A percentile compares a stretch with the other conserved stretches of the same genome.
phyloP scores from a whole-genome alignment of 2,797 vertebrate species.

The Chaenodraco wilsoni region DNA sequence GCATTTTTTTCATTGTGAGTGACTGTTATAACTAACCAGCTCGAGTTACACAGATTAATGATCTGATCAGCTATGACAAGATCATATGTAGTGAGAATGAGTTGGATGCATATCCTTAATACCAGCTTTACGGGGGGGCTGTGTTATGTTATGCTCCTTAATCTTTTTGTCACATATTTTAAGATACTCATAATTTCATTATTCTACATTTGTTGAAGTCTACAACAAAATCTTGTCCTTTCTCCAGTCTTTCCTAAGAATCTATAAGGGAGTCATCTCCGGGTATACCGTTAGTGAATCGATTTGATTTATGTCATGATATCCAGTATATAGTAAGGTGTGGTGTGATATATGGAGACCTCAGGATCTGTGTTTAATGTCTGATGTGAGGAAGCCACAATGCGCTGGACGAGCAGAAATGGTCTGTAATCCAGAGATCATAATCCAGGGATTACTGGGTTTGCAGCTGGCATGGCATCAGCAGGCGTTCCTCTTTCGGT shows the following conservation, averaged over 20 bases:
- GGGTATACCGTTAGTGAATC: background rate
- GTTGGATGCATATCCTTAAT: constrained; percentile 40
- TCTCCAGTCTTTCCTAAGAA: constrained; percentile 20
- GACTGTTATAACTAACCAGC: constrained; percentile 17
- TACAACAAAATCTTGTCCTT: background rate
- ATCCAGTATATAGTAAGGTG: background rate
- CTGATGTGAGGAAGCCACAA: constrained; percentile 66
- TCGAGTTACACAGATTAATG: constrained; percentile 39
- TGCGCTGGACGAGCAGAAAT: constrained; percentile 68
- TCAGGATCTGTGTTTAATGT: constrained; percentile 35
- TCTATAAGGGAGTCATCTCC: background rate
- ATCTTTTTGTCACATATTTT: constrained; percentile 50
- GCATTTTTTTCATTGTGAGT: background rate
- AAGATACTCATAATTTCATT: constrained; percentile 28
- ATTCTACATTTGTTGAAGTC: constrained; percentile 7
- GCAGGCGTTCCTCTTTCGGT: constrained; percentile 55
- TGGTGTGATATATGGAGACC: constrained; percentile 32
- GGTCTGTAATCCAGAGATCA: constrained; percentile 82
- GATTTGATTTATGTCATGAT: constrained; percentile 10
- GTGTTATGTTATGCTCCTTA: constrained; percentile 39
- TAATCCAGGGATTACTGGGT: constrained; percentile 86
- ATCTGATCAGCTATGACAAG: constrained; percentile 36
- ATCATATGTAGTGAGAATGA: constrained; percentile 31
- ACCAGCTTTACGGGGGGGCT: background rate
- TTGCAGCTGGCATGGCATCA: constrained; percentile 81